These are phyloP conservation scores for Aporrectodea caliginosa DNA, from an alignment of 1,140 invertebrate genomes.

Conservation along the genomic window DNA sequence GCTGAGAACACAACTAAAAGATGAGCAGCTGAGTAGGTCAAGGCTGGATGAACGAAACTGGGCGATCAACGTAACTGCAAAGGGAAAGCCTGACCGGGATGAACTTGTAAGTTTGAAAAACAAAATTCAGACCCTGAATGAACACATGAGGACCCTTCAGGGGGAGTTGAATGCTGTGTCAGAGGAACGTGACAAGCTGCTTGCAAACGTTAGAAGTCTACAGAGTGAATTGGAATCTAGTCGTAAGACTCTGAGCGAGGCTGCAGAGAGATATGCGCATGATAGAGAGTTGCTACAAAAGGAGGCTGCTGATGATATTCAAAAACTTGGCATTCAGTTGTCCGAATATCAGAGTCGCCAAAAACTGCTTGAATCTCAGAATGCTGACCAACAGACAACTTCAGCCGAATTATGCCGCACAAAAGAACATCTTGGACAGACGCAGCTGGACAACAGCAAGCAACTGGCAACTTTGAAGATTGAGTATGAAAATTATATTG, in stretches of 20 bases:
- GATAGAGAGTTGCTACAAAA: background rate
- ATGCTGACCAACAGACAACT: background rate
- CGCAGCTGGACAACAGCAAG: background rate
- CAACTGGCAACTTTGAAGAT: background rate
- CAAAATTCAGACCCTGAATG: background rate
- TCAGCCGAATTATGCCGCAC: background rate
- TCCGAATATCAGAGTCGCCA: background rate
- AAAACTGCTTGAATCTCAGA: background rate
- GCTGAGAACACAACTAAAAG: background rate
- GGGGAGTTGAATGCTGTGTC: background rate
- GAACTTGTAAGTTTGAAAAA: background rate
- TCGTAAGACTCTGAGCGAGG: background rate
- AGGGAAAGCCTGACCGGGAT: conserved; percentile 10
- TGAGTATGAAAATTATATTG: background rate
- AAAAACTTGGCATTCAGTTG: background rate
- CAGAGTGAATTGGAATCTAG: background rate
- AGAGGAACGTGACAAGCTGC: background rate
- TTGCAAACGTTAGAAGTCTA: background rate
- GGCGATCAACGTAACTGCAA: background rate
- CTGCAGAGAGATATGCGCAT: background rate
- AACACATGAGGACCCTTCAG: background rate
- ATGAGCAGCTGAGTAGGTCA: background rate
- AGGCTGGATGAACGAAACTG: background rate
- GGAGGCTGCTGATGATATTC: background rate
- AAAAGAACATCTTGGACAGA: background rate